Base-by-base conservation (phyloP, 2,888 invertebrate species). In the Parnassius mnemosyne region DNA sequence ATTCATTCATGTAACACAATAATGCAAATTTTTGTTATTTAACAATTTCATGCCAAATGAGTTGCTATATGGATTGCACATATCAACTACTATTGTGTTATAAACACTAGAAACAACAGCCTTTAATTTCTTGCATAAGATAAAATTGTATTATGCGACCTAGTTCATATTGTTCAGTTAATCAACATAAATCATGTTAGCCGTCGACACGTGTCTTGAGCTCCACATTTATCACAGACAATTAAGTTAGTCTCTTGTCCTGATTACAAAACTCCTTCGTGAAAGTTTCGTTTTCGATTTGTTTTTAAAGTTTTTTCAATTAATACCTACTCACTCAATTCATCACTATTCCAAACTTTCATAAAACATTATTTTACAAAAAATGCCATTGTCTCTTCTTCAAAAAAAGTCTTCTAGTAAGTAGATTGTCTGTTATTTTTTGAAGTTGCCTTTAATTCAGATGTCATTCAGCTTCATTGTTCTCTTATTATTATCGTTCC, bases 151-250 rank as follows among this genome's bases (percentile, higher is more conserved):
- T 59, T 46, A 59, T 62, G 66, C 58, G 62, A 77, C 80, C 81
- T 73, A 82, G 75, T 84, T 85, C 72, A 76, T 74, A 77, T 77
- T 77, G 79, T 81, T 81, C 74, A 71, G 78, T 78, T 84, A 82
- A 81, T 81, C 76, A 78, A 77, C 70, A 69, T 65, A 79, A 81
- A 83, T 79, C 76, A 73, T 72, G 74, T 80, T 80, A 78, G 68
- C 65, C 74, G 71, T 62, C 65, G 61, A 61, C 66, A 60, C 57
- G 61, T 61, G 66, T 69, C 68, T 60, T 62, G 55, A 44, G 54
- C 59, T 61, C 47, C 54, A 62, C 71, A 70, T 72, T 68, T 69
- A 70, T 71, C 68, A 73, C 66, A 67, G 53, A 61, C 64, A 70
- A 71, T 68, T 65, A 64, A 66, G 66, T 70, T 69, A 68, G 70